Base-by-base conservation (phyloP, 2,797 vertebrate genomes). In the Crypturellus tataupa region DNA sequence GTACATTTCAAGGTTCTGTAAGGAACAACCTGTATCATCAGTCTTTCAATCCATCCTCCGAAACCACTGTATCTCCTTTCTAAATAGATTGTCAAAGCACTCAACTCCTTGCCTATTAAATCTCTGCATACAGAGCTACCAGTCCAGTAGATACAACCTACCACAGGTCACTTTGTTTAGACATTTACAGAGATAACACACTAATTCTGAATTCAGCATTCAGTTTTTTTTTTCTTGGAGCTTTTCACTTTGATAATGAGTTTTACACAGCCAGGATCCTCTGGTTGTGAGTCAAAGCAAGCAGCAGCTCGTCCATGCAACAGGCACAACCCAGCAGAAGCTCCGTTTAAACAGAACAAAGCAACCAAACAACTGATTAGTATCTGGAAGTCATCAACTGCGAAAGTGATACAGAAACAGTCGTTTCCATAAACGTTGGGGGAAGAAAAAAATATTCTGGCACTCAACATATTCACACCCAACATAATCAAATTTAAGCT, bases 51-150 rank as follows among this genome's bases (percentile, higher is more conserved):
- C 12, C 25, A 19, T 18, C 83, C 82, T 80, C 85, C 80, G 59
- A 93, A 94, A 86, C 78, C 91, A 55, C 82, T 17, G 70, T 14
- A 46, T 84, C 81, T 91, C 86, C 71, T 82, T 92, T 76, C 92
- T 81, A 76, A 91, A 68, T 49, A 95, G 95, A 97, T 96, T 96
- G 95, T 96, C 96, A 94, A 90, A 96, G 95, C 95, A 94, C 87
- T 93, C 87, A 49, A 63, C 85, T 87, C 92, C 89, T 96, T 63
- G 78, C 75, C 91, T 90, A 92, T 75, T 65, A 75, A 77, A 89
- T 78, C 87, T 60, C 89, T 65, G 85, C 67, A 90, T 19, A 40
- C 70, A 67, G 73, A 63, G 90, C 31, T 37, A 76, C 77, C 86
- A 71, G 39, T 75, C 80, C 71, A 65, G 81, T 1, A 80, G 83